Percentiles rank a stretch among this genome's conserved stretches.
These are phyloP conservation scores for Calliphora vicina DNA, from an alignment of 1,140 invertebrate species.

Conservation along the genomic window DNA sequence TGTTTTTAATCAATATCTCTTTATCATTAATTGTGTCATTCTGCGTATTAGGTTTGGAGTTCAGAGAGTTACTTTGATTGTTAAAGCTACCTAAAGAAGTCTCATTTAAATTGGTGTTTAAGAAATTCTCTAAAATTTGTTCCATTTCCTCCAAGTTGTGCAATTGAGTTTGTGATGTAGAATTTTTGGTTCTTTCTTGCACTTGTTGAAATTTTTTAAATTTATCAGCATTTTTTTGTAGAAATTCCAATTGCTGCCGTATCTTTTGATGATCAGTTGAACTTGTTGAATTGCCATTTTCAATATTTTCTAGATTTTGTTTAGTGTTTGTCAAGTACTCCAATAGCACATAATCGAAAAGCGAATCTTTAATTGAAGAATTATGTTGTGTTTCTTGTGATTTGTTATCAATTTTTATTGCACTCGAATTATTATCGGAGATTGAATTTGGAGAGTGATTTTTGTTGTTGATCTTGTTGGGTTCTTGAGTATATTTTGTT, in stretches of 20 bases:
- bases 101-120: background rate
- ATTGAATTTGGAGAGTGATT: background rate
- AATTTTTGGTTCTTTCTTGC: background rate
- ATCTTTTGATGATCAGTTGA: conserved; percentile 7
- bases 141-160: background rate
- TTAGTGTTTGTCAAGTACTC: background rate
- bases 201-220: conserved; percentile 33
- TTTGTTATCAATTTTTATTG: background rate
- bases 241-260: conserved; percentile 33
- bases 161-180: background rate
- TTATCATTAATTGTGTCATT: no score
- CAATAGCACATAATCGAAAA: background rate
- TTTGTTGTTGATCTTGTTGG: background rate
- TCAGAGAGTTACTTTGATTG: no score
- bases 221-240: conserved; percentile 37
- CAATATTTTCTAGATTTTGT: conserved; percentile 14
- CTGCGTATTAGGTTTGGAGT: no score
- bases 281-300: background rate
- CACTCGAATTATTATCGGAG: background rate
- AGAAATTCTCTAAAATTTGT: background rate
- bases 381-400: background rate
- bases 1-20: no score
- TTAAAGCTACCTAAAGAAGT: no score
- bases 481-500: no score
- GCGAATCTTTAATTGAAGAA: background rate